Percentiles rank a stretch among this genome's conserved stretches.
Conservation (phyloP, 2,888 invertebrate genomes). For the Lasioglossum figueresi region DNA sequence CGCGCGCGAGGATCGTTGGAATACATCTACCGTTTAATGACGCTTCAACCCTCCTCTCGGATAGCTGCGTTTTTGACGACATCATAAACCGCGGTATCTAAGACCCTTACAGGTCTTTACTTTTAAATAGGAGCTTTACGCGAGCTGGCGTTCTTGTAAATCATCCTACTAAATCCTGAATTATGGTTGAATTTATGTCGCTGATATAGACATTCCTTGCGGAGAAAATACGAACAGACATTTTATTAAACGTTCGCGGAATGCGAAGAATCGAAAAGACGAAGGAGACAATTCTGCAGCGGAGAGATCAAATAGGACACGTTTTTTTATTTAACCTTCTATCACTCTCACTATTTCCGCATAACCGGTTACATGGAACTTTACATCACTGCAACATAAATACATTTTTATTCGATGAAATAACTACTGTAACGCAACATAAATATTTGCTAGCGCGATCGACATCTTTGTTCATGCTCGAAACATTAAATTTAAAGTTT, state of each 20-base stretch:
- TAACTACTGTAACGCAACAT: too few relatives aligned
- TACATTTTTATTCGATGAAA: too few relatives aligned
- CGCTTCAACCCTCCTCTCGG: background rate
- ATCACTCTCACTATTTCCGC: too few relatives aligned
- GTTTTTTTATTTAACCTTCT: background rate
- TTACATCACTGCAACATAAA: too few relatives aligned
- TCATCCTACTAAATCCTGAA: background rate
- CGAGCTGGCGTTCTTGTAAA: background rate
- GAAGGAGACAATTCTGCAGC: background rate
- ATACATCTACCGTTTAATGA: background rate
- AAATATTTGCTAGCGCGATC: too few relatives aligned
- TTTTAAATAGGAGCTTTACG: background rate
- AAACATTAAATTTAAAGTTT: too few relatives aligned
- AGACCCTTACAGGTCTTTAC: background rate
- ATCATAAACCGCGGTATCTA: background rate
- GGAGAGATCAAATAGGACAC: background rate
- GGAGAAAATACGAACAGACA: background rate
- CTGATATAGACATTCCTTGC: background rate
- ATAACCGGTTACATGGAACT: too few relatives aligned
- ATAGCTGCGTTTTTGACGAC: conserved; percentile 4
- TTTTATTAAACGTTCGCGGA: too few relatives aligned
- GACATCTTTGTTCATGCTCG: too few relatives aligned
- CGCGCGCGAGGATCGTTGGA: background rate
- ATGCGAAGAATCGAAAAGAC: background rate
- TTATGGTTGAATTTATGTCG: background rate